A percentile compares a stretch with the other conserved stretches of the same genome.
Conservation (phyloP, 2,797 vertebrate genomes). For the Glyptemys insculpta region DNA sequence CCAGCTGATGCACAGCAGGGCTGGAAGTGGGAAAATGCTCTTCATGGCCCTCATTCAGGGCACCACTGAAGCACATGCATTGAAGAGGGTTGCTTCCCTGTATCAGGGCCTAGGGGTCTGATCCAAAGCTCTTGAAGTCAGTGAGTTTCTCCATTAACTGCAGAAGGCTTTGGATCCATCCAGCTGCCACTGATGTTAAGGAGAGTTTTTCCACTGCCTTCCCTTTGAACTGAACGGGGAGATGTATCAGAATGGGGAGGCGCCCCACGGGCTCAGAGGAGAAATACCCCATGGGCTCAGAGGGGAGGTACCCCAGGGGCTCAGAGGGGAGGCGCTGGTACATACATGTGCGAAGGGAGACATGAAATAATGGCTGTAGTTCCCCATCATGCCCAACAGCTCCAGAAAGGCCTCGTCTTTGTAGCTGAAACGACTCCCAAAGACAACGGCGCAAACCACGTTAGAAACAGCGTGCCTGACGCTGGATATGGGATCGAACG, state of each 20-base stretch:
- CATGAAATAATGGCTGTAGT: slow-evolving; percentile 42
- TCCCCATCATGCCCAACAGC: neutral
- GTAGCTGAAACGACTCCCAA: slow-evolving; percentile 58
- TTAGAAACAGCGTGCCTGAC: slow-evolving; percentile 49
- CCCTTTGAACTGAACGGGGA: neutral
- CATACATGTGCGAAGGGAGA: neutral
- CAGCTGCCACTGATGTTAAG: neutral
- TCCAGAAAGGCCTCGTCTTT: slow-evolving; percentile 17
- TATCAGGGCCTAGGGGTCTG: too few relatives aligned
- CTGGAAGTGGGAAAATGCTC: neutral
- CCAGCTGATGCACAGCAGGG: neutral
- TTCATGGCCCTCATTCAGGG: neutral
- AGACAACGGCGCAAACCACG: slow-evolving; percentile 48
- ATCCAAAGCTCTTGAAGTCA: neutral
- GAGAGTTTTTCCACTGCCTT: neutral
- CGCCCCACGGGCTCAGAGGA: too few relatives aligned
- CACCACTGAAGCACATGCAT: neutral
- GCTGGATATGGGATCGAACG: slow-evolving; percentile 10
- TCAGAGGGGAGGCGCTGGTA: neutral
- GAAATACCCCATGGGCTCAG: neutral
- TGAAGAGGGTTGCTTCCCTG: too few relatives aligned
- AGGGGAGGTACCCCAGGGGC: neutral
- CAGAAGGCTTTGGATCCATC: neutral
- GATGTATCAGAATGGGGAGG: neutral
- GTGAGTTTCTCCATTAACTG: neutral